Conservation (phyloP, 35 echinoderm and acorn worm genomes). For the Ophioderma brevispina region DNA sequence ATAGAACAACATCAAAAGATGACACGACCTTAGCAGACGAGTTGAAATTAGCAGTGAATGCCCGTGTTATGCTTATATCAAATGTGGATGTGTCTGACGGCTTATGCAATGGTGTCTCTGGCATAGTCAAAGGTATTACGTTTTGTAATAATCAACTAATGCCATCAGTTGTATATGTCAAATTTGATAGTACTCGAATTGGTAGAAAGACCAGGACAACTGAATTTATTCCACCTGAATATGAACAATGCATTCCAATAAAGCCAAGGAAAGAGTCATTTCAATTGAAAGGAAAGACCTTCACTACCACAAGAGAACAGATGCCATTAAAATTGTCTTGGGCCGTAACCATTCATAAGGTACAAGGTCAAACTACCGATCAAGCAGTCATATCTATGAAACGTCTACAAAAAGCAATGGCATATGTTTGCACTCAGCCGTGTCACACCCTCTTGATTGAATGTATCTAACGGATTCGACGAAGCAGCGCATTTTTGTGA, state of each 20-base stretch:
- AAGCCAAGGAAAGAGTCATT: neutral
- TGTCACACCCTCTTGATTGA: slow-evolving; percentile 23
- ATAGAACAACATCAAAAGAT: neutral
- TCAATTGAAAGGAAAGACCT: neutral
- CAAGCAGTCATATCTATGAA: slow-evolving; percentile 29
- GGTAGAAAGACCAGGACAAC: slow-evolving; percentile 15
- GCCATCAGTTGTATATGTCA: slow-evolving; percentile 38
- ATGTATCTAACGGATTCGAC: slow-evolving; percentile 7
- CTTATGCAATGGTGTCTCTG: slow-evolving; percentile 64
- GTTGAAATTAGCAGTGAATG: slow-evolving; percentile 46
- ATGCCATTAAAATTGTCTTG: slow-evolving; percentile 41
- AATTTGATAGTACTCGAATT: slow-evolving; percentile 53
- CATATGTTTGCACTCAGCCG: slow-evolving; percentile 60
- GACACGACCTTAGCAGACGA: neutral
- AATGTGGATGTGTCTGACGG: slow-evolving; percentile 87
- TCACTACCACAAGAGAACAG: neutral
- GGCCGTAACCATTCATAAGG: slow-evolving; percentile 27
- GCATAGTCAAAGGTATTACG: slow-evolving; percentile 26
- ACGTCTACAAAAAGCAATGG: slow-evolving; percentile 10
- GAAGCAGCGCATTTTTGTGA: neutral
- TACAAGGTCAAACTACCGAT: slow-evolving; percentile 53
- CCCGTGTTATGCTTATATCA: slow-evolving; percentile 61
- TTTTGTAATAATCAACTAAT: slow-evolving; percentile 13
- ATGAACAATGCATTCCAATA: neutral
- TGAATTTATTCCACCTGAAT: neutral